Evolutionary conservation across 2,888 invertebrate genomes (phyloP).

Genomic region (Lochmaea crataegi): DNA sequence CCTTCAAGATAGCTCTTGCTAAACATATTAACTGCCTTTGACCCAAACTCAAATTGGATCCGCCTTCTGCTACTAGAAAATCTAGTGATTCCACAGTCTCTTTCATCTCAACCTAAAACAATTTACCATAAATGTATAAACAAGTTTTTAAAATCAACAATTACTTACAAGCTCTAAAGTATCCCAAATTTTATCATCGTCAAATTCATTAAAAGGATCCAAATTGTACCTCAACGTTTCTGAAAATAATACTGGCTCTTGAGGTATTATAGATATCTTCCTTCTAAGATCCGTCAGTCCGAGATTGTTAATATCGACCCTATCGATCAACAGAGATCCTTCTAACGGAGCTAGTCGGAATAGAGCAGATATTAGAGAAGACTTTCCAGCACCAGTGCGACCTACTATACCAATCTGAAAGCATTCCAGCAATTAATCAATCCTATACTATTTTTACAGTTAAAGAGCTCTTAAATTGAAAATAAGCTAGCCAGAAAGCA

Average conservation of each 20-base stretch:
- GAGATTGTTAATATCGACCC: conserved; percentile 75
- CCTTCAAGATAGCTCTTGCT: conserved; percentile 84
- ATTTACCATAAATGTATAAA: neutral
- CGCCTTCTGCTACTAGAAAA: conserved; percentile 78
- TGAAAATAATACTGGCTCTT: conserved; percentile 89
- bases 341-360: conserved; percentile 85
- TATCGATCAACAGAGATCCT: conserved; percentile 83
- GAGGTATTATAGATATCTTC: conserved; percentile 92
- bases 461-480: too few species aligned
- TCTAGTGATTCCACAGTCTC: conserved; percentile 73
- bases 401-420: conserved; percentile 84
- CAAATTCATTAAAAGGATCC: conserved; percentile 83
- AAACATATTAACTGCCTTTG: conserved; percentile 89
- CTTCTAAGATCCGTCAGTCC: conserved; percentile 82
- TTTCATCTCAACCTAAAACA: conserved; percentile 78
- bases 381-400: conserved; percentile 90
- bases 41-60: conserved; percentile 87
- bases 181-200: conserved; percentile 81
- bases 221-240: conserved; percentile 87
- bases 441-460: too few species aligned
- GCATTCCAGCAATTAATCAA: conserved; percentile 32
- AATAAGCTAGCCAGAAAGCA: too few species aligned
- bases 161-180: conserved; percentile 74
- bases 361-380: conserved; percentile 83
- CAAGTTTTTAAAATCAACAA: neutral